Conservation (phyloP, 2,888 invertebrate species). For the Pristionchus exspectatus region DNA sequence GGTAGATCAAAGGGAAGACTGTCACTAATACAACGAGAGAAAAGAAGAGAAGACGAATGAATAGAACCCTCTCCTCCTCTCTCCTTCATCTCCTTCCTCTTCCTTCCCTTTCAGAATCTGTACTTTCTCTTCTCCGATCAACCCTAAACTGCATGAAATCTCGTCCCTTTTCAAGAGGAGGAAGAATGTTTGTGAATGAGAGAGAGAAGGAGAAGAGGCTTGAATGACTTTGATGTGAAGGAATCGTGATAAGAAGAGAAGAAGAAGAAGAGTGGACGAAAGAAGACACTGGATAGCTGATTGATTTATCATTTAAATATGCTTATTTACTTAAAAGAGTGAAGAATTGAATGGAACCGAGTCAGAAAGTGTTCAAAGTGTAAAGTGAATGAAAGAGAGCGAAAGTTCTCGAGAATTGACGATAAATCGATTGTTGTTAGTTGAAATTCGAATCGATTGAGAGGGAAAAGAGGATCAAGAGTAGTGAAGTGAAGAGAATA, state of each 20-base stretch:
- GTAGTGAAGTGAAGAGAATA: background rate
- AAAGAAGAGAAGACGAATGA: background rate
- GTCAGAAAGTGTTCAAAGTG: background rate
- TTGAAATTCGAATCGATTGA: background rate
- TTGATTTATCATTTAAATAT: too few species aligned
- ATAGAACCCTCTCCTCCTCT: background rate
- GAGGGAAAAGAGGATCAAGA: slow-evolving; percentile 34
- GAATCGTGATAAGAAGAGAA: slow-evolving; percentile 45
- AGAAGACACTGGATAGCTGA: background rate
- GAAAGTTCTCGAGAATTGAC: background rate
- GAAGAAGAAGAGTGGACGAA: background rate
- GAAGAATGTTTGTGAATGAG: slow-evolving; percentile 44
- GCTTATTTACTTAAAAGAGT: background rate
- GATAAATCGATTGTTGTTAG: slow-evolving; percentile 16
- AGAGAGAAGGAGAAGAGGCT: background rate
- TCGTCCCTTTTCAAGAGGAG: slow-evolving; percentile 26
- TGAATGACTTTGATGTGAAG: slow-evolving; percentile 41
- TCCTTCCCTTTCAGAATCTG: slow-evolving; percentile 3
- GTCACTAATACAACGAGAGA: background rate
- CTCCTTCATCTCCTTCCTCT: background rate
- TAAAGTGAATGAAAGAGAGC: background rate
- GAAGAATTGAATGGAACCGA: background rate
- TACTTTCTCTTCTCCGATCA: slow-evolving; percentile 10
- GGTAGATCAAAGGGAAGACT: background rate
- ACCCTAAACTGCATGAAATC: slow-evolving; percentile 43